phyloP scores from a whole-genome alignment of 2,888 invertebrate genomes.

The Aplocera efformata region DNA sequence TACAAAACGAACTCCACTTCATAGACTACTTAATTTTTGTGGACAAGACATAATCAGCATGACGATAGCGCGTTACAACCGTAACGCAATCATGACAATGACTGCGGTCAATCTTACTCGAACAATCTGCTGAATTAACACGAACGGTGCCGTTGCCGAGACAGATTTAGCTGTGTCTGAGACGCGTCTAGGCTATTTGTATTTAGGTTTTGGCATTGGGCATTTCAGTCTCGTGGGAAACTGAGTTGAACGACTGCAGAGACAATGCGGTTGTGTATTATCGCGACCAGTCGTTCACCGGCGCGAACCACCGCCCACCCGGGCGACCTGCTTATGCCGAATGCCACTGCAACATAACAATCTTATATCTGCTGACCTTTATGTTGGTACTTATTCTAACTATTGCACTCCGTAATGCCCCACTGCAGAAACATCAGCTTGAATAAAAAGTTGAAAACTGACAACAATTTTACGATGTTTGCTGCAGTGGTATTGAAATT shows the following conservation, averaged over 20 bases:
- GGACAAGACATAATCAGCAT: conserved; percentile 33
- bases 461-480: no score
- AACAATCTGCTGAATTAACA: conserved; percentile 50
- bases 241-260: conserved; percentile 78
- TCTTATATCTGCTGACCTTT: conserved; percentile 22
- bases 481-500: no score
- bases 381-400: conserved; percentile 1
- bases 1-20: background rate
- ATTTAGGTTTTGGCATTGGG: conserved; percentile 75
- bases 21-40: conserved; percentile 18
- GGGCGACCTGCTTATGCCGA: conserved; percentile 35
- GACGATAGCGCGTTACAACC: conserved; percentile 34
- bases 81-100: conserved; percentile 44
- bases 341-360: conserved; percentile 33
- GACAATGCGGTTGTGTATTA: conserved; percentile 71
- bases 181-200: conserved; percentile 77
- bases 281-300: conserved; percentile 61
- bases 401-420: background rate
- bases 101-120: conserved; percentile 40
- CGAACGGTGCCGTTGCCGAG: conserved; percentile 53
- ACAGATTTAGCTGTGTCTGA: conserved; percentile 75
- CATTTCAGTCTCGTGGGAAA: conserved; percentile 77
- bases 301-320: conserved; percentile 53
- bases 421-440: no score
- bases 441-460: no score